These are phyloP conservation scores for Ammospiza caudacuta DNA, from an alignment of 2,113 vertebrate species.

Conservation along the genomic window DNA sequence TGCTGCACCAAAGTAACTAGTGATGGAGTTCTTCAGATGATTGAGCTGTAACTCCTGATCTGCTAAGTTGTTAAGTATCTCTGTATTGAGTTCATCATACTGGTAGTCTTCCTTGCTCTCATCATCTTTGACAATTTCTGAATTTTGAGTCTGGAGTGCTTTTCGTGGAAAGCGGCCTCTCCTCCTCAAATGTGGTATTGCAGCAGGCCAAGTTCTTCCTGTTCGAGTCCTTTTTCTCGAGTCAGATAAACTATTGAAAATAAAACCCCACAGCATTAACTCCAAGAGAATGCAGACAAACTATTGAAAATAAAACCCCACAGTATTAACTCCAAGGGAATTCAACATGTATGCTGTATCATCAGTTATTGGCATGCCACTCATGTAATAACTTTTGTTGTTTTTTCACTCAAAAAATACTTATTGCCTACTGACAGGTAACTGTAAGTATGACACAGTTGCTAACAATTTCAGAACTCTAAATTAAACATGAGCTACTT, in stretches of 20 bases:
- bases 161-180: slow-evolving; percentile 90
- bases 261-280: neutral
- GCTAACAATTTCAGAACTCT: neutral
- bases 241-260: slow-evolving; percentile 77
- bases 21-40: slow-evolving; percentile 97
- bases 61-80: slow-evolving; percentile 91
- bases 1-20: slow-evolving; percentile 96
- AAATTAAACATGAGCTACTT: neutral
- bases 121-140: slow-evolving; percentile 84
- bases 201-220: slow-evolving; percentile 84
- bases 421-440: neutral
- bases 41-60: slow-evolving; percentile 92
- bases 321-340: neutral
- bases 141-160: slow-evolving; percentile 87
- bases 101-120: slow-evolving; percentile 83
- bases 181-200: slow-evolving; percentile 86
- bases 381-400: neutral
- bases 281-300: slow-evolving; percentile 64
- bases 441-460: neutral
- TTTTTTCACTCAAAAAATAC: neutral
- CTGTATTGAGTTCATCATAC: slow-evolving; percentile 87
- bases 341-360: neutral
- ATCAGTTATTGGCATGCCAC: neutral
- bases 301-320: slow-evolving; percentile 20
- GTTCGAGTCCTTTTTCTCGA: slow-evolving; percentile 87